Conservation (phyloP, 2,113 vertebrate genomes). For the Hirundichthys speculiger region DNA sequence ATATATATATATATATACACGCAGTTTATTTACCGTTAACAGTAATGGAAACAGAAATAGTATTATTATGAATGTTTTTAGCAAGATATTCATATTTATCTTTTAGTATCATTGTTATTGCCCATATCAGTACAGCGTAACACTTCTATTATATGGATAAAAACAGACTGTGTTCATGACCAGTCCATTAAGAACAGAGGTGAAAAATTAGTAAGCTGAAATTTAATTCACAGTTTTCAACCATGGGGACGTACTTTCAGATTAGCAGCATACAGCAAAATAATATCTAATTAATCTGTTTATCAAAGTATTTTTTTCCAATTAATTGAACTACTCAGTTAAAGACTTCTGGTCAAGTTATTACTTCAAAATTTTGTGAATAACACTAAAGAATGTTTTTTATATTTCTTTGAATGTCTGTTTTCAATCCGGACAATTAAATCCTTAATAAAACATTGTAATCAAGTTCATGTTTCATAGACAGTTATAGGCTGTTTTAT, state of each 20-base stretch:
- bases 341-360: no score
- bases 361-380: not conserved
- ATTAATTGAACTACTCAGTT: no score
- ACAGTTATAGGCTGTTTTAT: constrained; percentile 81
- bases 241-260: no score
- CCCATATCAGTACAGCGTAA: no score
- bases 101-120: not conserved
- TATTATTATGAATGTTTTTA: not conserved
- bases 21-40: not conserved
- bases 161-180: no score
- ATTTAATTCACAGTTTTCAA: no score
- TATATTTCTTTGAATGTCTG: constrained; percentile 7
- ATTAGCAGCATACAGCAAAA: no score
- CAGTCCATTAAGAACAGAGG: not conserved
- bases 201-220: not conserved
- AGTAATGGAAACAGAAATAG: not conserved
- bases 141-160: no score
- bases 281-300: no score
- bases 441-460: constrained; percentile 32
- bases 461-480: constrained; percentile 76
- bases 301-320: no score
- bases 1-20: no score
- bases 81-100: not conserved
- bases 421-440: constrained; percentile 35
- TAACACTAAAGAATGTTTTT: not conserved